Percentiles rank a stretch among this genome's conserved stretches.
These are phyloP conservation scores for Mycteria americana DNA, from an alignment of 2,797 vertebrate genomes.

Conservation along the genomic window DNA sequence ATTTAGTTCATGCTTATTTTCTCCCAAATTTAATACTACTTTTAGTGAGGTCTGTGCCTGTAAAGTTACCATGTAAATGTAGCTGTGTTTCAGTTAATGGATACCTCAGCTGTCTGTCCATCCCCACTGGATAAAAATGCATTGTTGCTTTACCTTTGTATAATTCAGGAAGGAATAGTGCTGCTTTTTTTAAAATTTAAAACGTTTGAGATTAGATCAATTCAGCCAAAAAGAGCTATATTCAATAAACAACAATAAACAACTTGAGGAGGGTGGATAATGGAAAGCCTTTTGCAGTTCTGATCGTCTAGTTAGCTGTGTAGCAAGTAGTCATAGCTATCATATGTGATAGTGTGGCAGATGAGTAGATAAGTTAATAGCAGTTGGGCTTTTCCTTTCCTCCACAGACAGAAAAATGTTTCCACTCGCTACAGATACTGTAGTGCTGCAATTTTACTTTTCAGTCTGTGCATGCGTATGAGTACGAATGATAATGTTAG, in stretches of 20 bases:
- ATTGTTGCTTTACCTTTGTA: not conserved
- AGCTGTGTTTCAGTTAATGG: not conserved
- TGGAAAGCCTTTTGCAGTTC: not conserved
- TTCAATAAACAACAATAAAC: not conserved
- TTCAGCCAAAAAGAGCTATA: not conserved
- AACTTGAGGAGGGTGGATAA: not conserved
- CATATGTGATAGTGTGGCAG: not conserved
- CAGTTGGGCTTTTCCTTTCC: slow-evolving; percentile 13
- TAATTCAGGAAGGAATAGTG: not conserved
- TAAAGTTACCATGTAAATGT: not conserved
- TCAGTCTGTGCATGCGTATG: not conserved
- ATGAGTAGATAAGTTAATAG: not conserved
- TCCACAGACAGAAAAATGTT: not conserved
- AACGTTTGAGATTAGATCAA: not conserved
- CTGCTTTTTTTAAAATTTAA: not conserved
- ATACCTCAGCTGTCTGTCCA: not conserved
- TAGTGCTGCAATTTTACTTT: not conserved
- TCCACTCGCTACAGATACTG: not conserved
- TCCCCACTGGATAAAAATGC: not conserved
- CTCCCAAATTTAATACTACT: not conserved
- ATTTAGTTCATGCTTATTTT: not conserved
- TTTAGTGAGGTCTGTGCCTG: not conserved
- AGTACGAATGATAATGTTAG: not conserved
- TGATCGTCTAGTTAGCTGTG: not conserved
- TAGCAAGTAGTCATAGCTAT: not conserved